A percentile compares a stretch with the other conserved stretches of the same genome.
These are phyloP conservation scores for Troilus luridus DNA, from an alignment of 2,888 invertebrate species.

Conservation along the genomic window DNA sequence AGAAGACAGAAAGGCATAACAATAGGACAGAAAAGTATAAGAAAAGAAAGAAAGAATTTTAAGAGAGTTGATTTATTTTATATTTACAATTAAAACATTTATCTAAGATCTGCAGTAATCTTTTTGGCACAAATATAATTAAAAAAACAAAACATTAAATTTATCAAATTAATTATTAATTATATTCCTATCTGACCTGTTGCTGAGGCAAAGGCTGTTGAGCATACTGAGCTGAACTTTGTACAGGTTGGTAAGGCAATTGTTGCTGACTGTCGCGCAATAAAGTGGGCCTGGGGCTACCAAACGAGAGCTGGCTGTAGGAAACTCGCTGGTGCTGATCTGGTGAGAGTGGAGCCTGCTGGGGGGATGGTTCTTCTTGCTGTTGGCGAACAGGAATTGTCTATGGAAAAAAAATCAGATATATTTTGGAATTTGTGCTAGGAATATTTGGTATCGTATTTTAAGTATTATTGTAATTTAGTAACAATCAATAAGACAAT, in stretches of 20 bases:
- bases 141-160: background rate
- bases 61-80: constrained; percentile 14
- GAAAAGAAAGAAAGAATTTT: background rate
- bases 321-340: constrained; percentile 53
- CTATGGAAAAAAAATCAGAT: background rate
- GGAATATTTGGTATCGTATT: background rate
- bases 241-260: constrained; percentile 42
- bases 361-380: background rate
- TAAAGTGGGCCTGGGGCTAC: constrained; percentile 58
- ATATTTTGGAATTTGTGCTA: background rate
- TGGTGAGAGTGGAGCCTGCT: background rate
- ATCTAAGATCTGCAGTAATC: background rate
- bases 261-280: background rate
- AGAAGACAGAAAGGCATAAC: background rate
- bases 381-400: constrained; percentile 42
- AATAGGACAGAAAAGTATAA: constrained; percentile 23
- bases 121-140: constrained; percentile 33
- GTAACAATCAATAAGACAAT: background rate
- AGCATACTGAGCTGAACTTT: constrained; percentile 22
- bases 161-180: background rate
- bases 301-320: constrained; percentile 63
- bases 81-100: constrained; percentile 35
- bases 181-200: constrained; percentile 50
- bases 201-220: constrained; percentile 24
- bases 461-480: too few species aligned